Evolutionary conservation across 2,113 vertebrate species (phyloP), one percentile per base, ranked within the genome.

Genomic region (Alligator sinensis): DNA sequence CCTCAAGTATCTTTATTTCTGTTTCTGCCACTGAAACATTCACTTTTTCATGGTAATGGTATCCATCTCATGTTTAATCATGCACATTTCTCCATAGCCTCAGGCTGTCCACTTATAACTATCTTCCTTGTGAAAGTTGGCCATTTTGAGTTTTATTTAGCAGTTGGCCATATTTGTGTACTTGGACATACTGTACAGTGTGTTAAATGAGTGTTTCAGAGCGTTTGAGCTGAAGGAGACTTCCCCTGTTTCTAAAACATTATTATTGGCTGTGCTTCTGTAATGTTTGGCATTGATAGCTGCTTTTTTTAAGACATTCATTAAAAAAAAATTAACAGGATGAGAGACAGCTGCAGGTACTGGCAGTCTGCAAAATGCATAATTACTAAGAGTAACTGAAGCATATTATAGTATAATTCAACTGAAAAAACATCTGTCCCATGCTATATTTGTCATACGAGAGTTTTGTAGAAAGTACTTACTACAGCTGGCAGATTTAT

Each of bases 341-440:
- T 98, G 97, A 97, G 95, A 97, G 97, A 96, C 98, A 98, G 97
- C 97, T 98, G 98, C 97, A 98, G 98, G 97, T 98, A 98, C 95
- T 97, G 94, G 95, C 97, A 98, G 82, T 97, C 96, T 97, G 97
- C 93, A 97, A 97, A 98, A 98, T 97, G 88, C 91, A 19, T 97
- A 97, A 98, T 98, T 98, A 96, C 97, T 97, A 95, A 96, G 97
- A 97, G 96, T 98, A 98, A 97, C 96, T 98, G 97, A 97, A 97
- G 97, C 98, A 97, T 98, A 96, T 97, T 98, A 97, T 87, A 82
- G 92, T 96, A 94, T 97, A 97, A 98, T 96, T 98, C 95, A 97
- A 94, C 88, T 63, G 88, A 60, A 98, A 88, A 98, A 97, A 97
- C 96, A 98, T 97, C 98, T 98, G 98, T 98, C 96, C 97, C 81